Base-by-base conservation (phyloP, 2,888 invertebrate species). In the Eupsilia transversa region DNA sequence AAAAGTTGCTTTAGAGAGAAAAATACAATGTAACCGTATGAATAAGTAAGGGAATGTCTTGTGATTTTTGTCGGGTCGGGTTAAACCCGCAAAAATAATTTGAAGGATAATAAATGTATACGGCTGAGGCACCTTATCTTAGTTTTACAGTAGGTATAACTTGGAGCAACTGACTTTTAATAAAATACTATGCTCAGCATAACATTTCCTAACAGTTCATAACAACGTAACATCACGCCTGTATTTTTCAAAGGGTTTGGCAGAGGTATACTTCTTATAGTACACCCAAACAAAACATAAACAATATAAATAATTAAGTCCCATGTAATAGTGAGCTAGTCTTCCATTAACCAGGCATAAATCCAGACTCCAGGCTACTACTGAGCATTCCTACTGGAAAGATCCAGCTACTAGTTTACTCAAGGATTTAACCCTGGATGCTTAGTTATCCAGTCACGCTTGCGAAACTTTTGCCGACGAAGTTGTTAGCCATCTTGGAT, bases 71-170 rank as follows among this genome's bases (percentile, higher is more conserved):
- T 35, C 35, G 10, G 20, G 43, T n/a, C 52, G 7, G 59, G 69
- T n/a, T 77, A 6, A 68, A 46, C 20, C n/a, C n/a, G 49, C n/a
- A 41, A 7, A 46, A 69, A 69, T 52, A 77, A 77, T 77, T 54
- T 54, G 35, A 60, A n/a, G 30, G 10, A 23, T 77, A 23, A 57
- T 65, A 60, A 77, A 77, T 69, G 3, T 23, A 20, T 23, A 23
- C 14, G 27, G 7, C 4, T 23, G 1, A 35, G 43, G 43, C 43
- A 38, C 43, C 30, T 35, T 77, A 54, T 68, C 35, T 60, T 52
- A 30, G 68, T 35, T 43, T 35, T 14, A 52, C 59, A 77, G 77
- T 63, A 71, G 10, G 27, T 41, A n/a, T 23, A 27, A 43, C 35
- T 43, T n/a, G 12, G 17, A 59, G 33, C 33, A 38, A 38, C 1